Percentiles rank a stretch among this genome's conserved stretches.
These are phyloP conservation scores for Pyrgus malvae DNA, from an alignment of 2,888 invertebrate genomes.

Conservation along the genomic window DNA sequence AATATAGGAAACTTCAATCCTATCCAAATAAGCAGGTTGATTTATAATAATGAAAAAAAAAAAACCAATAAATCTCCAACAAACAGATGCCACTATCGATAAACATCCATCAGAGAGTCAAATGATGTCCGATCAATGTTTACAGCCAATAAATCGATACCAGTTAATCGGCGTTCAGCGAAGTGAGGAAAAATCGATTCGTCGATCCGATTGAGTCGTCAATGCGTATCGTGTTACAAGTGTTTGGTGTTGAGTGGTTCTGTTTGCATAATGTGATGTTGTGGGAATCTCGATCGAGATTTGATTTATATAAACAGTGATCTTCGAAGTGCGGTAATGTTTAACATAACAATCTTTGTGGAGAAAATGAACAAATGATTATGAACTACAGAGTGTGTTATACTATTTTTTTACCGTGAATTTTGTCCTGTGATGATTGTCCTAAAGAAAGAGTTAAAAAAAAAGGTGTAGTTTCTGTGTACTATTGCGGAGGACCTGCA, in stretches of 20 bases:
- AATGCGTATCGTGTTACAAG: constrained; percentile 21
- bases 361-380: too few relatives aligned
- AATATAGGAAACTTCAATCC: too few relatives aligned
- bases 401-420: too few relatives aligned
- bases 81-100: constrained; percentile 6
- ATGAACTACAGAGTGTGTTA: too few relatives aligned
- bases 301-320: neutral
- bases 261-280: constrained; percentile 27
- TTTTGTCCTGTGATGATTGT: too few relatives aligned
- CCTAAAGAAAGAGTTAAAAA: too few relatives aligned
- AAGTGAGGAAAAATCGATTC: constrained; percentile 28
- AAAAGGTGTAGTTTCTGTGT: too few relatives aligned
- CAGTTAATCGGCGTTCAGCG: constrained; percentile 22
- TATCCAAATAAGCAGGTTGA: neutral
- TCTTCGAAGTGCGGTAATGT: too few relatives aligned
- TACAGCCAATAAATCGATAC: constrained; percentile 29
- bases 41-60: neutral
- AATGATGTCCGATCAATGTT: constrained; percentile 20
- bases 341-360: too few relatives aligned
- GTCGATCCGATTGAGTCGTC: constrained; percentile 29
- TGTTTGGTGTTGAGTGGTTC: constrained; percentile 11
- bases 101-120: constrained; percentile 9
- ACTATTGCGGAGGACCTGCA: too few relatives aligned
- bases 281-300: constrained; percentile 9
- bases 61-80: neutral